Base-by-base conservation (phyloP, 2,113 vertebrate genomes). In the Turdus rufiventris region DNA sequence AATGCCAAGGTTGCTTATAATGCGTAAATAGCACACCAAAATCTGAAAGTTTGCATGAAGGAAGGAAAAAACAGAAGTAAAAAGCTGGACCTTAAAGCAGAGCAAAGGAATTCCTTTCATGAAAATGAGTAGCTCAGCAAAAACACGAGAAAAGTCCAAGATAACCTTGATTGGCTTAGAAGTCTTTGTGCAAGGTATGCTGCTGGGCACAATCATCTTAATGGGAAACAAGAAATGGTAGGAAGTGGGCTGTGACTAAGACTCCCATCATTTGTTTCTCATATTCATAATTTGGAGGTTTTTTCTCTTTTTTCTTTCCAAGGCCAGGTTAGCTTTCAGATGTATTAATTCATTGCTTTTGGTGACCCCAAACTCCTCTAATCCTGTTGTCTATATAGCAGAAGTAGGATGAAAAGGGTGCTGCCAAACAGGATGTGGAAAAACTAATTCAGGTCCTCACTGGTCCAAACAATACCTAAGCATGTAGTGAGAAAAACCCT, bases 141-240 rank as follows among this genome's bases (percentile, higher is more conserved):
- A 26, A 56, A 42, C 51, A 79, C 25, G 23, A 91, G 34, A 78
- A 65, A 81, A 47, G 25, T 66, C 43, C 18, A 58, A 60, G 67
- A 54, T 29, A 88, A 88, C 71, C 8, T 60, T 40, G 40, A 4
- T 94, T 79, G 72, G 91, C 91, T 91, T 87, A 91, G 58, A 72
- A 80, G 53, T 53, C 70, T 73, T 28, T 43, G 10, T 29, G 28
- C 36, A 93, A 94, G 63, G 72, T 85, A 51, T 0, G 4, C 54
- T 0, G 0, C 71, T 73, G 62, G 61, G 38, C 48, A 91, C 2
- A 6, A 63, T 63, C 2, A 0, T 83, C 66, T 85, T 62, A 72
- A 60, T 61, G 91, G 88, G 47, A 84, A 71, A 31, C n/a, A 77
- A 56, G 43, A 94, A 93, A 43, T 18, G 16, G 51, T 58, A 91